A percentile compares a stretch with the other conserved stretches of the same genome.
Evolutionary conservation across 2,888 invertebrate genomes (phyloP).

Genomic region (Caenorhabditis doughertyi): DNA sequence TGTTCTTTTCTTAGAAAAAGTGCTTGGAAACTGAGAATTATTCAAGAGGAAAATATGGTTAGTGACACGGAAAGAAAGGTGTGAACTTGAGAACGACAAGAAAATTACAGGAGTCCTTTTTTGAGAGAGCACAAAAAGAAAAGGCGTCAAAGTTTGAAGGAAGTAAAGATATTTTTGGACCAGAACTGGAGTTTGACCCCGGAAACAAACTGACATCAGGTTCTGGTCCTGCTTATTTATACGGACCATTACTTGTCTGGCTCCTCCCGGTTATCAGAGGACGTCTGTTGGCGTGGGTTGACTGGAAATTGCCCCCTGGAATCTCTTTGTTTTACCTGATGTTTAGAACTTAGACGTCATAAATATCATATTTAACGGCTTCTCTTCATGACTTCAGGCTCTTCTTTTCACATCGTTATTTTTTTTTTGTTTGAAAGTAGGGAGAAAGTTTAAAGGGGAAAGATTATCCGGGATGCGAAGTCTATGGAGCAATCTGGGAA

Average conservation of each 20-base stretch:
- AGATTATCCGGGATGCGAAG: constrained; percentile 11
- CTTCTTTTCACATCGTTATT: background rate
- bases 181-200: background rate
- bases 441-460: background rate
- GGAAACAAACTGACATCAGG: background rate
- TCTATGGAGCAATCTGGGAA: constrained; percentile 7
- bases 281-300: constrained; percentile 3
- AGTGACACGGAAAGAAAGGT: constrained; percentile 54
- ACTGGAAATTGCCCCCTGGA: background rate
- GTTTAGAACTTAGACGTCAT: constrained; percentile 33
- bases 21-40: constrained; percentile 44
- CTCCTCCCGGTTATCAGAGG: constrained; percentile 3
- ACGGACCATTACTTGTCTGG: background rate
- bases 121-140: background rate
- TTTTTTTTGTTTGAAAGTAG: background rate
- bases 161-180: background rate
- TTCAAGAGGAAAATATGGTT: constrained; percentile 59
- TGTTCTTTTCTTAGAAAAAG: constrained; percentile 39
- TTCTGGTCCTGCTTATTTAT: background rate
- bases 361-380: constrained; percentile 26
- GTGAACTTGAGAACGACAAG: constrained; percentile 3
- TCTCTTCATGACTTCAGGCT: background rate
- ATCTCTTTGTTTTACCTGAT: constrained; percentile 13
- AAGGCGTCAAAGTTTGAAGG: background rate
- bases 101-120: background rate